phyloP scores from a whole-genome alignment of 2,888 invertebrate genomes.

The Cremastinae sp. region DNA sequence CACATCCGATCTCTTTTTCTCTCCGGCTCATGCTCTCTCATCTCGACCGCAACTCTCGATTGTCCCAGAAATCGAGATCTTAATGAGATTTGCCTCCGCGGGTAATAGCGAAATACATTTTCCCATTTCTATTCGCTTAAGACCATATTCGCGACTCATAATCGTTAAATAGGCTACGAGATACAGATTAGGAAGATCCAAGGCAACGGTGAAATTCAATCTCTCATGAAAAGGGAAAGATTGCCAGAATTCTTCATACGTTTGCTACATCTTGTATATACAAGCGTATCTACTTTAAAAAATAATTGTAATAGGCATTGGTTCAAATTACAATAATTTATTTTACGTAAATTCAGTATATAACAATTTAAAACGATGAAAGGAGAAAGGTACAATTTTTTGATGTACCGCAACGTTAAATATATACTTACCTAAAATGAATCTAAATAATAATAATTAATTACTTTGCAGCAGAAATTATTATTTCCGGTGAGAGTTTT shows the following conservation, averaged over 20 bases:
- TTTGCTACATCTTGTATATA: not conserved
- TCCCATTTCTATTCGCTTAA: slow-evolving; percentile 11
- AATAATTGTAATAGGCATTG: too few relatives aligned
- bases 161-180: slow-evolving; percentile 21
- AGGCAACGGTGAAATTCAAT: slow-evolving; percentile 23
- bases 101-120: slow-evolving; percentile 31
- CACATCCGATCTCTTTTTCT: slow-evolving; percentile 47
- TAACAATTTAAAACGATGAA: too few relatives aligned
- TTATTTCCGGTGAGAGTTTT: too few relatives aligned
- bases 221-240: not conserved
- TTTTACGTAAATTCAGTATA: too few relatives aligned
- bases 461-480: too few relatives aligned
- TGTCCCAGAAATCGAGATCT: slow-evolving; percentile 52
- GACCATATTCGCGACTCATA: not conserved
- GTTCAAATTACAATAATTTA: too few relatives aligned
- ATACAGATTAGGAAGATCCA: slow-evolving; percentile 34
- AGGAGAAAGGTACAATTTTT: too few relatives aligned
- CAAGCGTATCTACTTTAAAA: too few relatives aligned
- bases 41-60: slow-evolving; percentile 42
- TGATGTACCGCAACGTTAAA: too few relatives aligned
- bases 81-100: slow-evolving; percentile 31
- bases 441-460: too few relatives aligned
- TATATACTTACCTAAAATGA: too few relatives aligned
- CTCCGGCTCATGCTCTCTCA: slow-evolving; percentile 2
- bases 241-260: not conserved